Evolutionary conservation across 2,113 vertebrate genomes (phyloP).

Genomic region (zebrafish (Danio rerio)): GRCz12tu NC_133198.1:3192501-3193000

Average conservation of each 20-base stretch:
- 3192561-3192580: too few relatives aligned
- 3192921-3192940: not conserved
- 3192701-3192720: not conserved
- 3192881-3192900: not conserved
- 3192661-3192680: too few relatives aligned
- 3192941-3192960: not conserved
- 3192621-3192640: too few relatives aligned
- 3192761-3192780: slow-evolving; percentile 62
- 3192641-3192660: too few relatives aligned
- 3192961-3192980: slow-evolving; percentile 3
- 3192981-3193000: not conserved
- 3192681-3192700: not conserved
- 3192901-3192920: not conserved
- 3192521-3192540: too few relatives aligned
- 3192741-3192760: slow-evolving; percentile 75
- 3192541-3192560: too few relatives aligned
- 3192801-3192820: slow-evolving; percentile 26
- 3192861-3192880: slow-evolving; percentile 14
- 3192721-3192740: slow-evolving; percentile 46
- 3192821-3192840: slow-evolving; percentile 35
- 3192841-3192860: slow-evolving; percentile 73
- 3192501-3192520: too few relatives aligned
- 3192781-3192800: slow-evolving; percentile 48
- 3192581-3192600: too few relatives aligned
- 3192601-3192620: too few relatives aligned